phyloP scores from a whole-genome alignment of 2,797 vertebrate genomes.

The Tarsius wallacei region DNA sequence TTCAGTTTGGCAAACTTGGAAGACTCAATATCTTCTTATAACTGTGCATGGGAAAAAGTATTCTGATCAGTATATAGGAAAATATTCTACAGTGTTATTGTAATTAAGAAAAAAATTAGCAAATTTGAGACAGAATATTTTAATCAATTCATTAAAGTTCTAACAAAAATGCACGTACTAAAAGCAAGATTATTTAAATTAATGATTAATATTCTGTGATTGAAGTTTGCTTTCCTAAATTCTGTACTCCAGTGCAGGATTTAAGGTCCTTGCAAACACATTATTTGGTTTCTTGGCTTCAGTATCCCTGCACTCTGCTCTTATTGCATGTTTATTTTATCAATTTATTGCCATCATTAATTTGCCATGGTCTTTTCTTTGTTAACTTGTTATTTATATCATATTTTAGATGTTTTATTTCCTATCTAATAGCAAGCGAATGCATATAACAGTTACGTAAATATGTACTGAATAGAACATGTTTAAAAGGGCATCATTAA shows the following conservation, averaged over 20 bases:
- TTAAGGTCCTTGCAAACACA: background rate
- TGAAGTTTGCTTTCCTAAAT: background rate
- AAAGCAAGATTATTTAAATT: background rate
- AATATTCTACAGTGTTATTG: background rate
- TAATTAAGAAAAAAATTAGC: background rate
- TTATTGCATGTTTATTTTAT: background rate
- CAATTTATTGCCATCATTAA: background rate
- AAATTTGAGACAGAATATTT: conserved; percentile 21
- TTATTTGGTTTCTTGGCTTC: background rate
- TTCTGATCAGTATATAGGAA: background rate
- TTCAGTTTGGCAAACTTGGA: background rate
- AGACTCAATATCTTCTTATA: background rate
- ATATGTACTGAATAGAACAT: background rate
- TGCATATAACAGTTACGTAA: background rate
- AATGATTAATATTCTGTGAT: background rate
- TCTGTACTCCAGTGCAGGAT: background rate
- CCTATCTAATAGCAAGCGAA: background rate
- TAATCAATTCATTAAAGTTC: conserved; percentile 18
- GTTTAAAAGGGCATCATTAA: background rate
- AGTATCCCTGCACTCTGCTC: background rate
- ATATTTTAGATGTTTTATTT: conserved; percentile 13
- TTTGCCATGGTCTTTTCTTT: conserved; percentile 7
- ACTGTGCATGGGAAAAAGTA: background rate
- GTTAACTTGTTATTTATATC: conserved; percentile 1
- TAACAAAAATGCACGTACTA: background rate